These are phyloP conservation scores for Odontocolon sp. DNA, from an alignment of 2,888 invertebrate species.

Conservation along the genomic window DNA sequence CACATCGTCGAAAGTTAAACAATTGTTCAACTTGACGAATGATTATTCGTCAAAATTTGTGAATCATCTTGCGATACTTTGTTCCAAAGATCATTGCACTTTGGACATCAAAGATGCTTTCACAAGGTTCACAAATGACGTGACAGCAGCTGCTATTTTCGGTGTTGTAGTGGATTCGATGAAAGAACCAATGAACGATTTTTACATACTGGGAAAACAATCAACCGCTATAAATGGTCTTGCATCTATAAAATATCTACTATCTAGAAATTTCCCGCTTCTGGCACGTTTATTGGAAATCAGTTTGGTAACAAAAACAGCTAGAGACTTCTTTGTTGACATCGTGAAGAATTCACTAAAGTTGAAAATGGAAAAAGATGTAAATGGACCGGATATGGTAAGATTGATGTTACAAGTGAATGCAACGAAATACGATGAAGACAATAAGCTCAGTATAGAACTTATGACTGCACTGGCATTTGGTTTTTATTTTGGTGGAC, in stretches of 20 bases:
- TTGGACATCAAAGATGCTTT: not conserved
- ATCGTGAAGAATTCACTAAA: conserved; percentile 9
- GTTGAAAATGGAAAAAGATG: conserved; percentile 31
- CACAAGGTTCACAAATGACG: not conserved
- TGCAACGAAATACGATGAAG: conserved; percentile 71
- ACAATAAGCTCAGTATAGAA: conserved; percentile 23
- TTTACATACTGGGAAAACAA: not conserved
- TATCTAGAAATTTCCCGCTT: not conserved
- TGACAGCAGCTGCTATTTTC: not conserved
- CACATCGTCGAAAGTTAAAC: not conserved
- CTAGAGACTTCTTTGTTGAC: not conserved
- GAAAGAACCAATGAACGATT: not conserved
- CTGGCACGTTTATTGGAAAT: not conserved
- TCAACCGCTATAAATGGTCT: not conserved
- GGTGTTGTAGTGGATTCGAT: not conserved
- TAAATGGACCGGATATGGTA: conserved; percentile 82
- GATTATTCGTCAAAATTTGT: not conserved
- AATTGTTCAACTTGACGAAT: not conserved
- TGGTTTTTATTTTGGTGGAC: conserved; percentile 67
- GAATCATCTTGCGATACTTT: not conserved
- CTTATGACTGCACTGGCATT: conserved; percentile 80
- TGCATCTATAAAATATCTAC: not conserved
- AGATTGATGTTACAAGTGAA: conserved; percentile 82
- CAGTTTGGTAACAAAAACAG: not conserved
- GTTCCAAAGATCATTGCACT: not conserved